Base-by-base conservation (phyloP, 2,113 vertebrate species). In the Psittacula cyanocephala region DNA sequence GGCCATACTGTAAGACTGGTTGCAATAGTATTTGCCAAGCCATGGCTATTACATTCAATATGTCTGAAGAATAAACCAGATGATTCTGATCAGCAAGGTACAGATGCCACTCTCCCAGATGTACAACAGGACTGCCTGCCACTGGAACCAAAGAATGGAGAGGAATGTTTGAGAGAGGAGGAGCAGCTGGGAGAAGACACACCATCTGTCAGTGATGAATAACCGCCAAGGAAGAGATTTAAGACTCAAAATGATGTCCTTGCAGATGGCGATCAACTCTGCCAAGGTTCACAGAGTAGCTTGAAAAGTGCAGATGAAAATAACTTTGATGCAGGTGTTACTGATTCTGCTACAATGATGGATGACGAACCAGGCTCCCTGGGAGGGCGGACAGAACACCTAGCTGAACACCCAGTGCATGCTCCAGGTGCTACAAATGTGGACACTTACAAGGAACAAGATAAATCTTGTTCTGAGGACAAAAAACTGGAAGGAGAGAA, bases 1-100 rank as follows among this genome's bases (percentile, higher is more conserved):
- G 98, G 97, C 60, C 95, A 95, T 64, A 84, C 91, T 2, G 22
- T 94, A 4, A 98, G 98, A 10, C 89, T 99, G 90, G 98, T 98
- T 86, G 94, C 98, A 29, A 24, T 96, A 33, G 87, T 95, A 11
- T 97, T 94, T 24, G 97, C 98, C 31, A 84, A 62, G 52, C 98
- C 98, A 2, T 99, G 98, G 98, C 98, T 99, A 17, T 80, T 99
- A 7, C 97, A 97, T 69, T 98, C 98, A 0, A 91, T 98, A 13
- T 88, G 78, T 37, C 88, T 94, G 29, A 97, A 69, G 72, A 93
- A 12, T 49, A 92, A n/a, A 63, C 57, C 87, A 20, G 96, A 89
- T 5, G 86, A 82, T 2, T 14, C 44, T 4, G 74, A 95, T 25
- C 24, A 81, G 33, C 93, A 47, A 2, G 81, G 57, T n/a, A 53